phyloP scores from a whole-genome alignment of 1,140 invertebrate species.

The Caenorhabditis tropicalis region DNA sequence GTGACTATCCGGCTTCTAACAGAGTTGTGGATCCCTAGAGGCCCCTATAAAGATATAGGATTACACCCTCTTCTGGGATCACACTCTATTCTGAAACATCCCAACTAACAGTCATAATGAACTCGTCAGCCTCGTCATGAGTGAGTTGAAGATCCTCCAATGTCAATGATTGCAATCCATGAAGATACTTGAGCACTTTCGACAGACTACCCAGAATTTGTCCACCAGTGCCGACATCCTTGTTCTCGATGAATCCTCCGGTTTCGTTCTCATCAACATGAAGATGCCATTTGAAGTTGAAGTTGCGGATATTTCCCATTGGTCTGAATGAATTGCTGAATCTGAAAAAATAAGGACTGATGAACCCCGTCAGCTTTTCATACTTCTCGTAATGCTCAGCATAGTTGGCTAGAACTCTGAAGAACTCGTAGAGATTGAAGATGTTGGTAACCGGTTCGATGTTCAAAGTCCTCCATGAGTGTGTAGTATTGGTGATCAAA shows the following conservation, averaged over 20 bases:
- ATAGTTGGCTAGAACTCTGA: background rate
- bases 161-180: constrained; percentile 16
- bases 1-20: too few relatives aligned
- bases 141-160: constrained; percentile 30
- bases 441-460: constrained; percentile 35
- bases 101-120: constrained; percentile 10
- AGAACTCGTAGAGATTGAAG: constrained; percentile 49
- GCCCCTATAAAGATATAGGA: too few relatives aligned
- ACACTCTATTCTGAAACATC: background rate
- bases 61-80: constrained; percentile 10
- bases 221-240: constrained; percentile 44
- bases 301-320: background rate
- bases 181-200: background rate
- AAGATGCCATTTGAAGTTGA: constrained; percentile 48
- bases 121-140: background rate
- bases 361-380: too few relatives aligned
- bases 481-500: background rate
- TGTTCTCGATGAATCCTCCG: background rate
- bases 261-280: constrained; percentile 8
- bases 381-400: constrained; percentile 38
- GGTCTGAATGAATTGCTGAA: background rate
- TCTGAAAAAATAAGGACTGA: too few relatives aligned
- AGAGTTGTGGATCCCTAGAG: too few relatives aligned
- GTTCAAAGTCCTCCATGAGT: constrained; percentile 7
- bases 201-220: background rate